Base-by-base conservation (phyloP, 53 echinoderm and acorn worm species). In the Temnopleurus reevesii region DNA sequence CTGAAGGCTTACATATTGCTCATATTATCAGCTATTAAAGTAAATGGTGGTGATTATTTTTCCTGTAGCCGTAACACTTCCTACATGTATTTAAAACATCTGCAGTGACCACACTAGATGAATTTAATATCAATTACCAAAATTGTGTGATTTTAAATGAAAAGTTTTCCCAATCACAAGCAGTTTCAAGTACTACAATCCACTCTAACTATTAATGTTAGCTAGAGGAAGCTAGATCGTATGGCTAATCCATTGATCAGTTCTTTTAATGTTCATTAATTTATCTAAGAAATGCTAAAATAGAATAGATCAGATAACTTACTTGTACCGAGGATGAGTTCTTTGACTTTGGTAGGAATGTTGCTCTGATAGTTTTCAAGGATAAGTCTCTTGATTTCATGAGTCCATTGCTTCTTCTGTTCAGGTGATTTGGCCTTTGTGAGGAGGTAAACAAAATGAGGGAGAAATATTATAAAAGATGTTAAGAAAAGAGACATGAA, bases 351-450 rank as follows among this genome's bases (percentile, higher is more conserved):
- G 90, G 86, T 92, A 10, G 97, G 97, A 45, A 97, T 97, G 77
- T 87, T 91, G 59, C 97, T 92, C 24, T 89, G 91, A 79, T 94
- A 95, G 83, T 97, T 97, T 76, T 97, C 95, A 57, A 97, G 89
- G 54, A 97, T 97, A 81, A 97, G 85, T 89, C 94, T 82, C 88
- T 97, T 97, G 25, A 97, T 92, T 81, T 97, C 93, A 82, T 97
- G 95, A 8, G 95, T 97, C 98, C 98, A 97, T 17, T 46, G 92
- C 46, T 93, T 94, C 92, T 97, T 97, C 93, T 95, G 95, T 46
- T 97, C 98, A 18, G 86, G 81, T 79, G 86, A 86, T 81, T 92
- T 95, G 60, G 95, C 94, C 98, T 97, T 28, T 4, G 47, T 24
- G 9, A 4, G 8, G 47, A 26, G 13, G 13, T 25, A 34, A 51